Percentiles rank a stretch among this genome's conserved stretches.
Conservation (phyloP, 2,888 invertebrate genomes). For the Dryomyza anilis region DNA sequence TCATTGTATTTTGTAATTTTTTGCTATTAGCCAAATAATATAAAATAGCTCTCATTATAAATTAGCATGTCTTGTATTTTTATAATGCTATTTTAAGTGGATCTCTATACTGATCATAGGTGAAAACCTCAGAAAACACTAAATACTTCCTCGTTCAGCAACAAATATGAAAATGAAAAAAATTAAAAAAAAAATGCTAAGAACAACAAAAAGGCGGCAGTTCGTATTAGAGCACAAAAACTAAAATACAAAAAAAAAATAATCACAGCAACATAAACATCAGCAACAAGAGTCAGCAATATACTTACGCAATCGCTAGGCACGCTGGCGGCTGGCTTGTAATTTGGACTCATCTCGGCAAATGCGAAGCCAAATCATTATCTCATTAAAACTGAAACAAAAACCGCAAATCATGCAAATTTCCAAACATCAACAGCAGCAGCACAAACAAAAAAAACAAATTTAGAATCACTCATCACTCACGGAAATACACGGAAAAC, state of each 20-base stretch:
- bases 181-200: neutral
- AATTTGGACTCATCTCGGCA: neutral
- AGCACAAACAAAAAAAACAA: neutral
- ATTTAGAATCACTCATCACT: no score
- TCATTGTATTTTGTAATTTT: no score
- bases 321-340: neutral
- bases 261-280: neutral
- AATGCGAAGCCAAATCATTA: neutral
- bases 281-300: neutral
- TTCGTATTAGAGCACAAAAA: no score
- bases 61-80: no score
- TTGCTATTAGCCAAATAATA: no score
- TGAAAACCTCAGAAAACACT: no score
- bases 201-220: neutral
- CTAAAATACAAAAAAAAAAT: neutral
- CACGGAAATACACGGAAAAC: neutral
- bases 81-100: no score
- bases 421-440: neutral
- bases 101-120: no score
- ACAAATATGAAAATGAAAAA: neutral
- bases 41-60: no score
- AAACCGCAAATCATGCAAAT: conserved; percentile 7
- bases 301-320: neutral
- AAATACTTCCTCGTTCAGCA: no score
- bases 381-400: neutral